phyloP scores from a whole-genome alignment of 2,888 invertebrate species.

The Hirudinaria manillensis region DNA sequence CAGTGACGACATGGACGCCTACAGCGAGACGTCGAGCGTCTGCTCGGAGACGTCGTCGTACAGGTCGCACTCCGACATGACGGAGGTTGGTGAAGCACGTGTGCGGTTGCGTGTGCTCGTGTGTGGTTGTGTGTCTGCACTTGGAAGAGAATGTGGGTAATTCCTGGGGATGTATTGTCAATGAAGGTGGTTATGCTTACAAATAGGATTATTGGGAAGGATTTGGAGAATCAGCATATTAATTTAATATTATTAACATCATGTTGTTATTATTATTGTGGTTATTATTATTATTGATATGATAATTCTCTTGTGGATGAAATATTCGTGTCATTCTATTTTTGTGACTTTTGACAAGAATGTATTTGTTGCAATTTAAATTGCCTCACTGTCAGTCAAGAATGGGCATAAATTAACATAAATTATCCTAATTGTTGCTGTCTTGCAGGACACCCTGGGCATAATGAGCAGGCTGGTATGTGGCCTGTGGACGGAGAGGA shows the following conservation, averaged over 20 bases:
- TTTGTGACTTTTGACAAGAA: too few species aligned
- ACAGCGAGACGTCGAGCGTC: conserved; percentile 83
- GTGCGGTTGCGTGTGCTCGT: neutral
- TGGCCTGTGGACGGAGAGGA: conserved; percentile 81
- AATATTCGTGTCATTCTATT: too few species aligned
- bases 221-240: too few species aligned
- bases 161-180: too few species aligned
- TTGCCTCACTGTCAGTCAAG: too few species aligned
- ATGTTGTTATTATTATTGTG: neutral
- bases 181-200: neutral
- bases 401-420: too few species aligned
- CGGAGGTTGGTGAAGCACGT: conserved; percentile 30
- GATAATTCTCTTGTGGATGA: neutral
- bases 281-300: neutral
- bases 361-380: too few species aligned
- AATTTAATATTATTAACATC: too few species aligned
- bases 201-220: neutral
- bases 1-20: conserved; percentile 51
- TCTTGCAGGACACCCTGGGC: conserved; percentile 38
- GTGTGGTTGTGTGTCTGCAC: too few species aligned
- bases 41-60: conserved; percentile 68
- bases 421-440: too few species aligned
- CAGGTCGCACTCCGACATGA: conserved; percentile 46
- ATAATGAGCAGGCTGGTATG: conserved; percentile 38
- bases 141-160: too few species aligned